These are phyloP conservation scores for Liopterus haemorrhoidalis DNA, from an alignment of 2,888 invertebrate species.

Conservation along the genomic window DNA sequence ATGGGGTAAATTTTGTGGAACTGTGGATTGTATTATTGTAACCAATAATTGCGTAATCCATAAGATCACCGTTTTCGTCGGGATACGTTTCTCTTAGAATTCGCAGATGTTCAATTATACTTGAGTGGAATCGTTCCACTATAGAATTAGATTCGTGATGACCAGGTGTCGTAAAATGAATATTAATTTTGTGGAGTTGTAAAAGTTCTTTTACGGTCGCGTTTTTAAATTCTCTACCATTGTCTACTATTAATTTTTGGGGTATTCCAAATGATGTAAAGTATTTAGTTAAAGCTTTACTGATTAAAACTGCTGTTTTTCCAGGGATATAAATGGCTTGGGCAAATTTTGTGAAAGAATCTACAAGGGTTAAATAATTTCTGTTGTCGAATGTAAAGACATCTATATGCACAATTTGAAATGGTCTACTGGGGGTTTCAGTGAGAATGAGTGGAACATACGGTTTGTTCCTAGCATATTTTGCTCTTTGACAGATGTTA, in stretches of 20 bases:
- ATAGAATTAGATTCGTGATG: slow-evolving; percentile 10
- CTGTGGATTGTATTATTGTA: slow-evolving; percentile 10
- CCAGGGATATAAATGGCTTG: slow-evolving; percentile 16
- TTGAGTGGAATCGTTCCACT: slow-evolving; percentile 2
- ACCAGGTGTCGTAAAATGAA: slow-evolving; percentile 4
- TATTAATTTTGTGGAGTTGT: slow-evolving; percentile 6
- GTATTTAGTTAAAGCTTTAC: slow-evolving; percentile 12
- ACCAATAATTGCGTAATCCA: slow-evolving; percentile 6
- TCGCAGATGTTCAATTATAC: slow-evolving; percentile 7
- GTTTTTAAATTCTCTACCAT: slow-evolving; percentile 19
- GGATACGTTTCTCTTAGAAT: slow-evolving; percentile 1
- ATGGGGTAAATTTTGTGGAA: background rate
- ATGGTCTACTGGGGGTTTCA: slow-evolving; percentile 27
- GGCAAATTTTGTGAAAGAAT: slow-evolving; percentile 29
- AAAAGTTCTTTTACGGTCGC: slow-evolving; percentile 10
- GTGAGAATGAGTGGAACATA: slow-evolving; percentile 26
- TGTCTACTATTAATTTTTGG: slow-evolving; percentile 12
- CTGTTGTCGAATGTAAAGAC: slow-evolving; percentile 25
- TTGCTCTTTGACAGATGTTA: slow-evolving; percentile 22
- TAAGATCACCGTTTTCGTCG: background rate
- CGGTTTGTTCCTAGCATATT: slow-evolving; percentile 26
- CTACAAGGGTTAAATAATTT: slow-evolving; percentile 27
- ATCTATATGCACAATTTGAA: slow-evolving; percentile 30
- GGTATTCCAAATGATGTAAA: slow-evolving; percentile 17
- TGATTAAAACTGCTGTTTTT: slow-evolving; percentile 7